A percentile compares a stretch with the other conserved stretches of the same genome.
Conservation (phyloP, 92 coral and sea anemone genomes). For the Meandrina meandrites region DNA sequence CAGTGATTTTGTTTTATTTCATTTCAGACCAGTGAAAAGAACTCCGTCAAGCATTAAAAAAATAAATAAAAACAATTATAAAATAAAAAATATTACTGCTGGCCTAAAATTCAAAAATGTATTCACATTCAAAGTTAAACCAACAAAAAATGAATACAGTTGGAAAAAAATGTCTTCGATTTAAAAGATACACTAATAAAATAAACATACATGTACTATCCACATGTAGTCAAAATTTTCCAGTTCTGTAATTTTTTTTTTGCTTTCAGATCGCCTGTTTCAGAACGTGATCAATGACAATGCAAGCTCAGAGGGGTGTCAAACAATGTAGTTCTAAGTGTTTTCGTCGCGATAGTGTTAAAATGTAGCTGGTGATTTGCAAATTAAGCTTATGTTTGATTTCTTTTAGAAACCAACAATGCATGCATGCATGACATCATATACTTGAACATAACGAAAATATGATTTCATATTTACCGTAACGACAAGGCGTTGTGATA, state of each 20-base stretch:
- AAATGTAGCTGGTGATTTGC: not conserved
- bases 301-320: not conserved
- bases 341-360: not conserved
- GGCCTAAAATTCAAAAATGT: not conserved
- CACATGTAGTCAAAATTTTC: not conserved
- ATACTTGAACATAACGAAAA: not conserved
- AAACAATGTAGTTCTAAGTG: not conserved
- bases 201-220: not conserved
- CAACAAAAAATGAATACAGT: not conserved
- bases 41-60: not conserved
- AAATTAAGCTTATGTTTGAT: not conserved
- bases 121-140: not conserved
- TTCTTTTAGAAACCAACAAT: not conserved
- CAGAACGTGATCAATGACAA: not conserved
- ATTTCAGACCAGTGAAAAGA: not conserved
- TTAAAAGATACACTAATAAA: not conserved
- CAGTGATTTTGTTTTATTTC: not conserved
- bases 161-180: not conserved
- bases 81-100: not conserved
- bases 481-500: conserved; percentile 77
- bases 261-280: not conserved
- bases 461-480: conserved; percentile 50
- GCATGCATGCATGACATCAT: conserved; percentile 40
- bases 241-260: not conserved
- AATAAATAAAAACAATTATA: not conserved